Evolutionary conservation across 2,888 invertebrate species (phyloP).

Genomic region (Globia sparganii): DNA sequence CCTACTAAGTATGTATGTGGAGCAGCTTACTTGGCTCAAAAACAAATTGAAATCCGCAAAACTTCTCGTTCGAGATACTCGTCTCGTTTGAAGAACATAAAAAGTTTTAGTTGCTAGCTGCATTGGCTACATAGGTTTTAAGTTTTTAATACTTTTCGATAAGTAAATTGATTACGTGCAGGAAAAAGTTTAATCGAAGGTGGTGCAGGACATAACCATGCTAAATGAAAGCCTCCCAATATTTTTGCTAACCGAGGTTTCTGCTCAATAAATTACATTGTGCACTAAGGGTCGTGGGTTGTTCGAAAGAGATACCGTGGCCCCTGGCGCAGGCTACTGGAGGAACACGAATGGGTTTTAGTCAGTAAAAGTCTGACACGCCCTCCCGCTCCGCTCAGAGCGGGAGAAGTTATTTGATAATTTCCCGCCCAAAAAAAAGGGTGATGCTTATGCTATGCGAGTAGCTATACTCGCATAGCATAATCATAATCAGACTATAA

Average conservation of each 20-base stretch:
- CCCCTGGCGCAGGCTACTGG: no score
- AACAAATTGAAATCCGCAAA: conserved; percentile 50
- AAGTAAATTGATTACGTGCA: not conserved
- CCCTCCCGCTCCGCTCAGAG: no score
- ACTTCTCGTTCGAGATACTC: conserved; percentile 34
- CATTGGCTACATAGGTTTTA: conserved; percentile 7
- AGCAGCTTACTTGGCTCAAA: conserved; percentile 56
- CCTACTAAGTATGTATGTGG: conserved; percentile 7
- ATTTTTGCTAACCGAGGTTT: not conserved
- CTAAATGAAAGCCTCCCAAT: not conserved
- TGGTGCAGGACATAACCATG: not conserved
- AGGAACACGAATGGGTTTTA: no score
- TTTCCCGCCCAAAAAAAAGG: no score
- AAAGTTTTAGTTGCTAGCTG: conserved; percentile 33
- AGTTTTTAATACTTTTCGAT: not conserved
- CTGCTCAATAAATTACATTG: not conserved
- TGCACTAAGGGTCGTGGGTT: no score
- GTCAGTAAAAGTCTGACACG: no score
- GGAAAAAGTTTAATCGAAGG: not conserved
- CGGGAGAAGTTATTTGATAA: no score
- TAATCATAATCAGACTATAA: no score
- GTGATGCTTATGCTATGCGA: not conserved
- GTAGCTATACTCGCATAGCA: no score
- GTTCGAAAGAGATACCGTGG: no score
- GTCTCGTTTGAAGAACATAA: conserved; percentile 28